Conservation (phyloP, 2,113 vertebrate genomes). For the Casuarius casuarius region DNA sequence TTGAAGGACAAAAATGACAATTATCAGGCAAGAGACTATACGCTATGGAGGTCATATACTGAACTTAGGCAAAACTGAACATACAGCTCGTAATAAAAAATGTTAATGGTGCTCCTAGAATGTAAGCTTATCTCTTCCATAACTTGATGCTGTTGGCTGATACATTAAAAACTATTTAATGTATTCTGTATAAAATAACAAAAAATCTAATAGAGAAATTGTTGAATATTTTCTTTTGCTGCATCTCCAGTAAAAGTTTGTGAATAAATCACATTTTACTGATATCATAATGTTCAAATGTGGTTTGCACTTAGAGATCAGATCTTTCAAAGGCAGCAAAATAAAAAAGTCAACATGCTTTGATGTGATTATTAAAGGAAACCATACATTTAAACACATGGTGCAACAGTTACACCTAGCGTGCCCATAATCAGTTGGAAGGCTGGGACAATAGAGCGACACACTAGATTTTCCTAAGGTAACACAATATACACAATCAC, state of each 20-base stretch:
- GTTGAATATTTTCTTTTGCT: background rate
- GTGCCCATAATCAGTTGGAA: background rate
- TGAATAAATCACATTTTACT: background rate
- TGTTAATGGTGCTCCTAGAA: background rate
- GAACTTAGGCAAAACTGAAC: slow-evolving; percentile 1
- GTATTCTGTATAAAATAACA: background rate
- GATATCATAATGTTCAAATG: slow-evolving; percentile 16
- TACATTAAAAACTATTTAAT: slow-evolving; percentile 17
- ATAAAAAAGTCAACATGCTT: slow-evolving; percentile 45
- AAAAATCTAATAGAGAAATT: background rate
- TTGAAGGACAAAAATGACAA: background rate
- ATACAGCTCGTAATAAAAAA: slow-evolving; percentile 9
- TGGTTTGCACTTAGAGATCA: slow-evolving; percentile 40
- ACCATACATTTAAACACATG: background rate
- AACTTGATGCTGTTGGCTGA: background rate
- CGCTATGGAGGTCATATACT: background rate
- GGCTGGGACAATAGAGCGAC: background rate
- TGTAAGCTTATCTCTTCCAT: background rate
- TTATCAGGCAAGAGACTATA: background rate
- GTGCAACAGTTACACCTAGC: slow-evolving; percentile 11
- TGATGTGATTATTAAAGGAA: slow-evolving; percentile 61
- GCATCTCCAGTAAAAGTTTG: background rate
- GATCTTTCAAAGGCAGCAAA: slow-evolving; percentile 27
- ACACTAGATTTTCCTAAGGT: background rate
- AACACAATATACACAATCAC: background rate